Base-by-base conservation (phyloP, 2,797 vertebrate genomes). In the Chelmon rostratus region DNA sequence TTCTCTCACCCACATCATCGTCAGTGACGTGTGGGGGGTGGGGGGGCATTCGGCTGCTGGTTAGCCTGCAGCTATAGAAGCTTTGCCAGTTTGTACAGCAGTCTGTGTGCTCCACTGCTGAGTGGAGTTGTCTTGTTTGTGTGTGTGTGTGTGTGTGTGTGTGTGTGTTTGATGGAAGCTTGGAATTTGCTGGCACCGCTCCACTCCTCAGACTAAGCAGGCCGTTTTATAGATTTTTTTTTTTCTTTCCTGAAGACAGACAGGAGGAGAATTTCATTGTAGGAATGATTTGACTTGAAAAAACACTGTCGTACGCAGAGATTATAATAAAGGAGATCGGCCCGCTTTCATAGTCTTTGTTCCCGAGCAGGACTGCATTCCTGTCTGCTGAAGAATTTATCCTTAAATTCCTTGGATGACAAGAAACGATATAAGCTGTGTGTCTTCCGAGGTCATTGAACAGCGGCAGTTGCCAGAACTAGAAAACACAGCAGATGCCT, bases 241-340 rank as follows among this genome's bases (percentile, higher is more conserved):
- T 54, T 18, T 81, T 76, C 70, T 23, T 50, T 21, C 5, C 40
- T 9, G 2, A 64, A 69, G 58, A 83, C 56, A 76, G 33, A 82
- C 59, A 73, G 68, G 62, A 49, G 61, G 25, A 82, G 56, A 57
- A 80, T 68, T 80, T 69, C 25, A 68, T 63, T 68, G 61, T 57
- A 58, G 63, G 69, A 79, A 76, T 77, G 31, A 81, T 85, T 83
- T 79, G 67, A 81, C 71, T 84, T 75, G 16, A 63, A 68, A 79
- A 74, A 25, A n/a, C 67, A 49, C 59, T 38, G 69, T 68, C 77
- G 68, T 69, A 76, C 61, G 70, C n/a, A 33, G 5, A 37, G 63
- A 86, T 91, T 81, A 76, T 62, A 69, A 79, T 72, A 28, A 35
- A 9, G 37, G 57, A 73, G 53, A 68, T 82, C 63, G 64, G n/a